phyloP scores from a whole-genome alignment of 2,113 vertebrate genomes.

The Lophius piscatorius region DNA sequence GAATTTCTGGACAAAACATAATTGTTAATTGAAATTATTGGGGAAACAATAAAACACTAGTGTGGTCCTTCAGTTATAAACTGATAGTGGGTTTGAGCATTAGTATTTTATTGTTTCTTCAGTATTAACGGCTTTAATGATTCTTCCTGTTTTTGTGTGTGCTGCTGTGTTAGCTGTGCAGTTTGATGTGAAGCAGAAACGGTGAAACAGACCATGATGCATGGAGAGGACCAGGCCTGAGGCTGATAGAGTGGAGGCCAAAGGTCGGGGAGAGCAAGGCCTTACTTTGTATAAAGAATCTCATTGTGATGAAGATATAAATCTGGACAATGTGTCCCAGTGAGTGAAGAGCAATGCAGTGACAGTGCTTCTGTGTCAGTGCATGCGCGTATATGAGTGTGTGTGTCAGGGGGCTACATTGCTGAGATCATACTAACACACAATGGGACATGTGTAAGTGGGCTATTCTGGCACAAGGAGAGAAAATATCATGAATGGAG shows the following conservation, averaged over 20 bases:
- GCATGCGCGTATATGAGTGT: slow-evolving; percentile 49
- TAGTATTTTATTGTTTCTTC: slow-evolving; percentile 5
- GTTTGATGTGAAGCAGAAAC: slow-evolving; percentile 47
- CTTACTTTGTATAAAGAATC: slow-evolving; percentile 70
- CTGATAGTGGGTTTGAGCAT: background rate
- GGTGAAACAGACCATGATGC: slow-evolving; percentile 26
- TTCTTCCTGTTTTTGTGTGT: background rate
- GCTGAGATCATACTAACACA: slow-evolving; percentile 80
- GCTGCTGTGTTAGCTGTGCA: slow-evolving; percentile 18
- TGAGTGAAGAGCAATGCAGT: slow-evolving; percentile 65
- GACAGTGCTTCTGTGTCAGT: slow-evolving; percentile 71
- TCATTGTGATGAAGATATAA: slow-evolving; percentile 79
- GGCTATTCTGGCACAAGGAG: slow-evolving; percentile 61
- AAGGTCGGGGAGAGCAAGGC: slow-evolving; percentile 43
- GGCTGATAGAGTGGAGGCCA: slow-evolving; percentile 51
- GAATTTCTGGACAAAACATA: too few relatives aligned
- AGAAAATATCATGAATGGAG: slow-evolving; percentile 65
- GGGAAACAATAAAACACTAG: background rate
- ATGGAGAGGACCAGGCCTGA: slow-evolving; percentile 43
- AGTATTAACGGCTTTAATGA: slow-evolving; percentile 19
- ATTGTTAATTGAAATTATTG: too few relatives aligned
- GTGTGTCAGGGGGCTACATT: slow-evolving; percentile 41
- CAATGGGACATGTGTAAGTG: slow-evolving; percentile 77
- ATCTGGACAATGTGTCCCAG: slow-evolving; percentile 76
- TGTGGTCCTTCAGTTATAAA: background rate